phyloP scores from a whole-genome alignment of 1,140 invertebrate species.

The Drusus annulatus region DNA sequence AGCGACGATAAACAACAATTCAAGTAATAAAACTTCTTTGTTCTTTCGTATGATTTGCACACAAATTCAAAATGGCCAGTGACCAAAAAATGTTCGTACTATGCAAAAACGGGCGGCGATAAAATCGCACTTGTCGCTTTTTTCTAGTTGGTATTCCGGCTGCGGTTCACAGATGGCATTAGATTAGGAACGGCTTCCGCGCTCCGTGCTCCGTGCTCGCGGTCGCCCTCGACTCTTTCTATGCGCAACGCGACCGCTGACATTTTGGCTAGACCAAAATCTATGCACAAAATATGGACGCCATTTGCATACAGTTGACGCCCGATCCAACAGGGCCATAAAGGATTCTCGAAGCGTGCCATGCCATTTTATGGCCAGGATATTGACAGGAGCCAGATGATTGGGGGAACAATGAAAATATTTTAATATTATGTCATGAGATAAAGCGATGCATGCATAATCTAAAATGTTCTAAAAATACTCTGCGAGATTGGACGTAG shows the following conservation, averaged over 20 bases:
- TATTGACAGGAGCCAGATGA: background rate
- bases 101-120: constrained; percentile 8
- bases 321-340: background rate
- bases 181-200: no score
- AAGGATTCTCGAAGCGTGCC: background rate
- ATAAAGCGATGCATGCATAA: no score
- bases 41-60: background rate
- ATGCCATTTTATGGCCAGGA: background rate
- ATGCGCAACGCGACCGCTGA: constrained; percentile 14
- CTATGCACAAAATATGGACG: background rate
- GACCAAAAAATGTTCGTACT: constrained; percentile 3
- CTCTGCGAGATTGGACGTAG: no score
- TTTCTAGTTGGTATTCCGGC: constrained; percentile 11
- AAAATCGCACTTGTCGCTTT: constrained; percentile 9
- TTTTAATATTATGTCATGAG: no score
- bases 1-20: background rate
- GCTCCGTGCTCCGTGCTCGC: no score
- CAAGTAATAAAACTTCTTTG: background rate
- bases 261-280: background rate
- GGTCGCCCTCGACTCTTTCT: background rate
- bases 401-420: no score
- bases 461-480: no score
- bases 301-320: background rate
- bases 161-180: no score
- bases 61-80: background rate